phyloP scores from a whole-genome alignment of 2,797 vertebrate genomes.

The Pipistrellus pygmaeus region DNA sequence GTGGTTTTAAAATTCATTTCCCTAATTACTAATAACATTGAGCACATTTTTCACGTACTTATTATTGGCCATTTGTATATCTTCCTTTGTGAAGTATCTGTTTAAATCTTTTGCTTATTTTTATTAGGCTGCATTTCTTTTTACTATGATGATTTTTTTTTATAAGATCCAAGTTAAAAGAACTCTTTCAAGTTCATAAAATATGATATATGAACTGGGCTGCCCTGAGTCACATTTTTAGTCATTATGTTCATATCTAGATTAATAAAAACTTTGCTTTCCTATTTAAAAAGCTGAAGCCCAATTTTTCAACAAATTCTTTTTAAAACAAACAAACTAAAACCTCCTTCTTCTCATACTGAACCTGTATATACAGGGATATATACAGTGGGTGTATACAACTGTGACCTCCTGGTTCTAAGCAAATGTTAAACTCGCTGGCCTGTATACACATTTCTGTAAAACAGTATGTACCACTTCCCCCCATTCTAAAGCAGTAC shows the following conservation, averaged over 20 bases:
- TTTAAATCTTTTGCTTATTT: constrained; percentile 27
- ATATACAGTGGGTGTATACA: neutral
- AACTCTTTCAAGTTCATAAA: constrained; percentile 52
- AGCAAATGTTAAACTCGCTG: neutral
- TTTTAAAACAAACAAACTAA: constrained; percentile 8
- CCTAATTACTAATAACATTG: neutral
- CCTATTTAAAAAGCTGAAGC: constrained; percentile 30
- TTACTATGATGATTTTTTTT: constrained; percentile 29
- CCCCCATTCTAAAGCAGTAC: neutral
- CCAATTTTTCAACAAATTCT: constrained; percentile 33
- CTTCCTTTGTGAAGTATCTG: constrained; percentile 29
- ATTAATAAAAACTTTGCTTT: constrained; percentile 38
- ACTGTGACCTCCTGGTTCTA: neutral
- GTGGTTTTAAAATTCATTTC: constrained; percentile 41
- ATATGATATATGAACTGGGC: neutral
- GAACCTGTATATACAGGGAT: neutral
- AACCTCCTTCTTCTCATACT: neutral
- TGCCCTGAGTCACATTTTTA: constrained; percentile 7
- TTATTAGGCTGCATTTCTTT: constrained; percentile 39
- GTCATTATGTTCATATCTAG: neutral
- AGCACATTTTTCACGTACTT: neutral
- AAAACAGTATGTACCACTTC: neutral
- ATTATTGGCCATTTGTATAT: neutral
- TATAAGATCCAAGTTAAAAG: constrained; percentile 35
- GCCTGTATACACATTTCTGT: neutral